phyloP scores from a whole-genome alignment of 2,113 vertebrate species.

The Crocuta crocuta region DNA sequence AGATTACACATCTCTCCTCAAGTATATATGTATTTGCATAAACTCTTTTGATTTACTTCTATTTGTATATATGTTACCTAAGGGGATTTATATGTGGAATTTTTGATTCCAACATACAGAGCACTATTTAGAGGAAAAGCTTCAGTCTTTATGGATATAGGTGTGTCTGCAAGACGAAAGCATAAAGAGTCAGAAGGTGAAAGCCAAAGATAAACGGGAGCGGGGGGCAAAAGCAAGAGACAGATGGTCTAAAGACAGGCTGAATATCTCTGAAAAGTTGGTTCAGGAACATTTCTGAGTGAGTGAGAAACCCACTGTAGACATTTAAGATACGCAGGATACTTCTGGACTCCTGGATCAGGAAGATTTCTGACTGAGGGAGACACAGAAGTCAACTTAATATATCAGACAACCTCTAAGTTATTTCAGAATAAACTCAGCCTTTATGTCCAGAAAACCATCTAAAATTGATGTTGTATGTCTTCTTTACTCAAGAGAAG shows the following conservation, averaged over 20 bases:
- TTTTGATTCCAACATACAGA: not conserved
- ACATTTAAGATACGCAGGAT: not conserved
- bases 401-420: not conserved
- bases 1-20: not conserved
- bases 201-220: not conserved
- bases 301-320: not conserved
- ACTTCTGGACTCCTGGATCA: not conserved
- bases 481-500: not conserved
- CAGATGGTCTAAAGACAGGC: not conserved
- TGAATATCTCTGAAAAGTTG: not conserved
- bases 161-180: not conserved
- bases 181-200: not conserved
- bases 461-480: not conserved
- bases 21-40: not conserved
- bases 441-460: slow-evolving; percentile 16
- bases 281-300: not conserved
- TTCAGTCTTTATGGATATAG: not conserved
- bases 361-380: slow-evolving; percentile 22
- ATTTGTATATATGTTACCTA: not conserved
- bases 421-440: slow-evolving; percentile 47
- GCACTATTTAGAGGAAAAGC: not conserved
- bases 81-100: not conserved
- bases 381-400: slow-evolving; percentile 50
- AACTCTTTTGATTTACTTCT: not conserved
- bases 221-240: not conserved